Base-by-base conservation (phyloP, 2,797 vertebrate species). In the Sebastolobus alascanus region DNA sequence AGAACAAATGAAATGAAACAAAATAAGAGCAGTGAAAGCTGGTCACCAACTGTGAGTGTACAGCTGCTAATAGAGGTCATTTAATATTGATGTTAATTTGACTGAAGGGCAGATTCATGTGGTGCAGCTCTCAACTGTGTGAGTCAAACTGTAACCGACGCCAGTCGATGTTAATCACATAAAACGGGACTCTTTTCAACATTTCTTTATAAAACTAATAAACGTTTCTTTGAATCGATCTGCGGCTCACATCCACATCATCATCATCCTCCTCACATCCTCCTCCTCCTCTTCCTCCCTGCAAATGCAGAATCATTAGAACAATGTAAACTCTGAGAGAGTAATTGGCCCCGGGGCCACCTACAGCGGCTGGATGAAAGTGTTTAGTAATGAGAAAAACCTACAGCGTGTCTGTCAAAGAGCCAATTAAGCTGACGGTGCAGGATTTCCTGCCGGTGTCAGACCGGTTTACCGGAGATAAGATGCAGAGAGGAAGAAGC, bases 381-480 rank as follows among this genome's bases (percentile, higher is more conserved):
- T 75, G 87, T 85, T 92, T 75, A 71, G 80, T 84, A 83, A 85
- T 71, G 79, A 77, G 72, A 58, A 83, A 77, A 70, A 67, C 68
- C 29, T 5, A 73, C 79, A 81, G 70, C 3, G 75, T 81, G 79
- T 90, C 87, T 81, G 87, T 92, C 92, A 90, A 77, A 64, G 65
- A 85, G 87, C 88, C 90, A 94, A 93, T 95, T 92, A 93, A 89
- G 81, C 68, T 82, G 84, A 85, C 52, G 77, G 43, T 58, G 90
- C 76, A 88, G 75, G 78, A 84, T 68, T 50, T 66, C 68, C 50
- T 10, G 50, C n/a, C n/a, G 20, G 68, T 50, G 64, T 76, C 35
- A 55, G 35, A 68, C 35, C 7, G 72, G 9, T 79, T 88, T 78
- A 22, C 37, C 22, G 58, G 27, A 77, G 69, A 77, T 73, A 73